phyloP scores from a whole-genome alignment of 2,113 vertebrate species.

The Naja naja region DNA sequence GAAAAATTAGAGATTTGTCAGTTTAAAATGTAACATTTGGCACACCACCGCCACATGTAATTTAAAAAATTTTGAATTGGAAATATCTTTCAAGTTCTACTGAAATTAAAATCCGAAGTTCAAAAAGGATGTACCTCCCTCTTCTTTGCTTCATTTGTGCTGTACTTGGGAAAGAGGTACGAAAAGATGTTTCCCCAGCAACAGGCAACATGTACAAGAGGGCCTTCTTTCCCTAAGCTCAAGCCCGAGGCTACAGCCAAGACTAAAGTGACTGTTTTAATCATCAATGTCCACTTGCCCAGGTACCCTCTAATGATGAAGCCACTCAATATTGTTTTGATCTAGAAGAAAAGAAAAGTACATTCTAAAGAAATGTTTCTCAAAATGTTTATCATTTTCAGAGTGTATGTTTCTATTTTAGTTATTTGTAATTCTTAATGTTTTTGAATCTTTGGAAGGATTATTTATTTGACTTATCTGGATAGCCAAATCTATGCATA shows the following conservation, averaged over 20 bases:
- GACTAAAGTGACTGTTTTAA: slow-evolving; percentile 97
- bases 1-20: neutral
- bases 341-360: slow-evolving; percentile 73
- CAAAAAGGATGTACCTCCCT: slow-evolving; percentile 80
- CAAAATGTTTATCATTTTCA: neutral
- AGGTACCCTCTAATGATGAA: slow-evolving; percentile 98
- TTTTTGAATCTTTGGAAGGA: neutral
- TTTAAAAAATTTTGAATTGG: neutral
- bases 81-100: neutral
- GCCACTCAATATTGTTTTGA: slow-evolving; percentile 98
- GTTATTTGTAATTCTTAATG: neutral
- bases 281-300: slow-evolving; percentile 98
- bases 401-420: neutral
- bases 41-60: neutral
- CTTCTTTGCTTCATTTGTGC: slow-evolving; percentile 99
- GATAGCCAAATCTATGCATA: neutral
- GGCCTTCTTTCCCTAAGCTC: slow-evolving; percentile 97
- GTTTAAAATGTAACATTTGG: neutral
- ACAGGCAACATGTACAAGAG: slow-evolving; percentile 96
- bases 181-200: slow-evolving; percentile 99
- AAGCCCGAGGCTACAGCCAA: slow-evolving; percentile 96
- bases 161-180: slow-evolving; percentile 99
- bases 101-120: neutral
- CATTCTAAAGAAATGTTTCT: neutral
- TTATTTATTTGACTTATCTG: neutral